Base-by-base conservation (phyloP, 2,113 vertebrate genomes). In the Nansenia antarctica region DNA sequence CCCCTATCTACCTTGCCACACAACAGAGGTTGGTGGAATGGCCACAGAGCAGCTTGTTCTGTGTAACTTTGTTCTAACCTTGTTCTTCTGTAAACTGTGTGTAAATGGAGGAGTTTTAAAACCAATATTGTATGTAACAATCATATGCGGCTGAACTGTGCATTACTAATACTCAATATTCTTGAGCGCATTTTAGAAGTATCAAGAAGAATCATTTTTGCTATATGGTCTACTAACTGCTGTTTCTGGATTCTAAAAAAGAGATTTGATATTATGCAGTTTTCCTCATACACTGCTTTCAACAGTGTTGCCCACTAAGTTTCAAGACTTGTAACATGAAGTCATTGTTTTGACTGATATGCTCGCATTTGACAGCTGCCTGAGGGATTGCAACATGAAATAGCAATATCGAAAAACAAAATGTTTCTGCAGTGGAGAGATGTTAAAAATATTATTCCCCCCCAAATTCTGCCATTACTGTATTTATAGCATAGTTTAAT, bases 391-490 rank as follows among this genome's bases (percentile, higher is more conserved):
- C 31, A 8, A 27, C 34, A 62, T 35, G 1, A 24, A 29, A 69
- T 24, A 24, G 32, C n/a, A 62, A 60, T 3, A n/a, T 18, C 22
- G 74, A 37, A 74, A 68, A 63, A 27, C 49, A 18, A 77, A 73
- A 72, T 77, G 27, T 27, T 30, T 58, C 73, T 57, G 22, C 76
- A 53, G 80, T 37, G 67, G 61, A 75, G 47, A 14, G n/a, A 31
- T 14, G 12, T 67, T 62, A n/a, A 9, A 77, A 69, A 15, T 65
- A 60, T 81, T 79, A 11, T 62, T 73, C 47, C n/a, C n/a, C n/a
- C n/a, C 2, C 39, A 62, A 39, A 52, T 60, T 53, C 65, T 64
- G 47, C 68, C 78, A 77, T 72, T 74, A 29, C 65, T 30, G 62
- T 35, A 81, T 49, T 11, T 14, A 8, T 58, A 58, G 55, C 29